These are phyloP conservation scores for Pangasianodon gigas DNA, from an alignment of 2,113 vertebrate genomes.

Conservation along the genomic window DNA sequence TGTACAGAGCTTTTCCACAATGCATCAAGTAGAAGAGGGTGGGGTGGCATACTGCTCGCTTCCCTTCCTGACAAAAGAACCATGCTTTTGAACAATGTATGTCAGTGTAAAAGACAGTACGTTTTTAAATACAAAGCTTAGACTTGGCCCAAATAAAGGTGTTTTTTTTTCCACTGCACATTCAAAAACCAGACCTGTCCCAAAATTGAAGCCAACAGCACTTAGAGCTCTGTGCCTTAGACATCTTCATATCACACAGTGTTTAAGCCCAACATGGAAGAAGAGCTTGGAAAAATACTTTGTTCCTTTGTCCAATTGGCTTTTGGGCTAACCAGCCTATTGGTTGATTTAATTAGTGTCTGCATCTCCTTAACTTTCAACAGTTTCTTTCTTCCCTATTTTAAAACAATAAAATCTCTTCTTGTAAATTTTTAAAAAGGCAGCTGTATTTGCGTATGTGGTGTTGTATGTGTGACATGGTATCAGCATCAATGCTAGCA, in stretches of 20 bases:
- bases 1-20: conserved; percentile 94
- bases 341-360: neutral
- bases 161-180: neutral
- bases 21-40: conserved; percentile 92
- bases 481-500: neutral
- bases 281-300: neutral
- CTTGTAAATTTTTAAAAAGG: neutral
- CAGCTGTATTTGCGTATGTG: neutral
- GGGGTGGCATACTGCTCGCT: conserved; percentile 65
- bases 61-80: conserved; percentile 81
- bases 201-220: neutral
- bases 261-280: neutral
- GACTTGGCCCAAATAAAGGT: neutral
- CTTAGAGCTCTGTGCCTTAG: too few relatives aligned
- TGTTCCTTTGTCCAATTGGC: neutral
- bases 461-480: neutral
- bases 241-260: neutral
- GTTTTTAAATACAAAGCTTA: neutral
- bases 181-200: neutral
- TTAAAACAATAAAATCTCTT: neutral
- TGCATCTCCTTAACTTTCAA: neutral
- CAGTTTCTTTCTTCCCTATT: neutral
- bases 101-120: neutral
- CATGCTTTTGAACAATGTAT: neutral
- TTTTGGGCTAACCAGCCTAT: neutral